These are phyloP conservation scores for Pogonophryne albipinna DNA, from an alignment of 2,797 vertebrate genomes.

Conservation along the genomic window DNA sequence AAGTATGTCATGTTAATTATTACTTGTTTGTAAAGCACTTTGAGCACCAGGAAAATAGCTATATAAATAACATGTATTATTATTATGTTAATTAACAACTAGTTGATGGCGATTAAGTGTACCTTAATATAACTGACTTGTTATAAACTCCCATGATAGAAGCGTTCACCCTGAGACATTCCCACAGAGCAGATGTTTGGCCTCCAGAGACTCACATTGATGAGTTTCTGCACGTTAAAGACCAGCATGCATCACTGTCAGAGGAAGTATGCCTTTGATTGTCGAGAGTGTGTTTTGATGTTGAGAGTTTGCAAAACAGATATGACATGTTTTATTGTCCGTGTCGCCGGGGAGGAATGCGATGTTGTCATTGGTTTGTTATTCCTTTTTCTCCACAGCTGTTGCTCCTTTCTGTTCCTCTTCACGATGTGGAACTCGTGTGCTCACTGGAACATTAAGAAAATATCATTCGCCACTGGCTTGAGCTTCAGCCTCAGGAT, in stretches of 20 bases:
- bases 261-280: slow-evolving; percentile 6
- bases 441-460: not conserved
- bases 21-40: no score
- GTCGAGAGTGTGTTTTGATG: not conserved
- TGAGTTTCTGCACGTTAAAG: not conserved
- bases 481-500: no score
- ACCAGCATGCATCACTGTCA: not conserved
- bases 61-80: no score
- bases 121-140: no score
- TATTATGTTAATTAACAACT: no score
- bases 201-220: slow-evolving; percentile 36
- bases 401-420: not conserved
- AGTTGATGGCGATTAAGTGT: no score
- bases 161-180: slow-evolving; percentile 44
- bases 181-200: slow-evolving; percentile 57
- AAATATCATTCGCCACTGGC: not conserved
- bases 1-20: no score
- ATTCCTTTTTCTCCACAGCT: not conserved
- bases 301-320: slow-evolving; percentile 14
- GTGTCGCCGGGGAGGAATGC: not conserved
- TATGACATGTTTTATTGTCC: not conserved
- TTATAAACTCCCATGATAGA: not conserved
- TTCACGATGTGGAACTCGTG: not conserved
- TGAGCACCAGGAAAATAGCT: no score
- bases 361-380: slow-evolving; percentile 2